Conservation (phyloP, 2,113 vertebrate species). For the Zapornia atra region DNA sequence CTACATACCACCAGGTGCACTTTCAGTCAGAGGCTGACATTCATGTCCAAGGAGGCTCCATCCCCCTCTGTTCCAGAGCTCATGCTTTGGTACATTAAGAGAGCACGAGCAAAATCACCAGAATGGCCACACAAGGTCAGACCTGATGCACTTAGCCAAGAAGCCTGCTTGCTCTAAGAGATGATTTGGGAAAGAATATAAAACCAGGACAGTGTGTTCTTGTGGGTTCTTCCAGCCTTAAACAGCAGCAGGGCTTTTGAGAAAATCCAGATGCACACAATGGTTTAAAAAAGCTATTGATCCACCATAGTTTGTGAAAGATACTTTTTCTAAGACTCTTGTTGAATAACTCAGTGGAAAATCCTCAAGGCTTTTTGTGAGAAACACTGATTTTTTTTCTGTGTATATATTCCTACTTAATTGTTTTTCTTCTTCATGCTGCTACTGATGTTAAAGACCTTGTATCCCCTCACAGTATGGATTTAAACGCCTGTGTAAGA, state of each 20-base stretch:
- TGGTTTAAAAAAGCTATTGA: background rate
- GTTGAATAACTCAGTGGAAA: background rate
- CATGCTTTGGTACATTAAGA: rapidly evolving
- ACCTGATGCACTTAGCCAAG: background rate
- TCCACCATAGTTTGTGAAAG: background rate
- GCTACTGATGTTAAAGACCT: background rate
- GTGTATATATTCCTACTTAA: background rate
- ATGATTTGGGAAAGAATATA: background rate
- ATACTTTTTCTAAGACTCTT: background rate
- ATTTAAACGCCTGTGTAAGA: background rate
- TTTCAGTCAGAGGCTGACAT: too few relatives aligned
- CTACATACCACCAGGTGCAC: rapidly evolving
- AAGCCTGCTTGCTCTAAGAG: background rate
- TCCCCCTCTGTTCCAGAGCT: background rate
- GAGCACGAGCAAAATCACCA: rapidly evolving
- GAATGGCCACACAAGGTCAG: background rate
- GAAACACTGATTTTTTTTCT: background rate
- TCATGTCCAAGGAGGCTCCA: background rate
- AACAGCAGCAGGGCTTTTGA: background rate
- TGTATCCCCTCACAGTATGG: background rate
- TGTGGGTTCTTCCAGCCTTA: background rate
- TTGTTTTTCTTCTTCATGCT: background rate
- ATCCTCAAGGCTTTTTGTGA: background rate
- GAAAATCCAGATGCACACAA: background rate
- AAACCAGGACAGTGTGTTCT: background rate